Percentiles rank a stretch among this genome's conserved stretches.
These are phyloP conservation scores for Chirona hameri DNA, from an alignment of 2,888 invertebrate genomes.

Conservation along the genomic window DNA sequence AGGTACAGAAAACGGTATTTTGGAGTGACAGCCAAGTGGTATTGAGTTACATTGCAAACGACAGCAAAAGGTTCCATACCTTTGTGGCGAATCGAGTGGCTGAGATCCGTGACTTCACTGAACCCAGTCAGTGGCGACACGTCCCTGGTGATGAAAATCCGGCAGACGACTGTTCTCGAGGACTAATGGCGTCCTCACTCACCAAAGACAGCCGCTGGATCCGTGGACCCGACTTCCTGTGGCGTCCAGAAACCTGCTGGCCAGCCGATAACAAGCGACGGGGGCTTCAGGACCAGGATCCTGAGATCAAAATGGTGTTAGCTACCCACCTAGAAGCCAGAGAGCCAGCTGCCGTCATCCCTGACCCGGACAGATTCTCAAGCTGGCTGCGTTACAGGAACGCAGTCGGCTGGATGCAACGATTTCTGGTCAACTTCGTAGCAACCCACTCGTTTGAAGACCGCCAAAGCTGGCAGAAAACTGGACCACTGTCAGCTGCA, in stretches of 20 bases:
- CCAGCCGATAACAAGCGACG: neutral
- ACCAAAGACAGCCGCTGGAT: neutral
- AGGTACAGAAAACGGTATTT: neutral
- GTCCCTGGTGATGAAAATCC: neutral
- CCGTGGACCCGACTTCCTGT: neutral
- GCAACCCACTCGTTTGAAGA: neutral
- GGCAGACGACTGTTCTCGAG: neutral
- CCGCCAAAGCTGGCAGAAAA: neutral
- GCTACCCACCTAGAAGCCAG: neutral
- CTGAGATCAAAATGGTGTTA: neutral
- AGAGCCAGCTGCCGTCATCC: neutral
- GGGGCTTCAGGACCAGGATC: neutral
- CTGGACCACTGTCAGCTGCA: neutral
- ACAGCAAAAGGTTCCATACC: conserved; percentile 29
- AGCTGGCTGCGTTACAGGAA: neutral
- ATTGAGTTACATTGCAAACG: neutral
- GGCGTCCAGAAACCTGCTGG: neutral
- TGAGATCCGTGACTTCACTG: conserved; percentile 6
- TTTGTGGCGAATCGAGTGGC: conserved; percentile 27
- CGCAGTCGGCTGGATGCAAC: neutral
- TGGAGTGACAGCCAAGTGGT: conserved; percentile 26
- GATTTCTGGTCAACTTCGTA: neutral
- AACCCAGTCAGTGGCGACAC: neutral
- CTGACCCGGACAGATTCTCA: neutral
- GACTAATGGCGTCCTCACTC: neutral